phyloP scores from a whole-genome alignment of 2,888 invertebrate species.

The Microdon myrmicae region DNA sequence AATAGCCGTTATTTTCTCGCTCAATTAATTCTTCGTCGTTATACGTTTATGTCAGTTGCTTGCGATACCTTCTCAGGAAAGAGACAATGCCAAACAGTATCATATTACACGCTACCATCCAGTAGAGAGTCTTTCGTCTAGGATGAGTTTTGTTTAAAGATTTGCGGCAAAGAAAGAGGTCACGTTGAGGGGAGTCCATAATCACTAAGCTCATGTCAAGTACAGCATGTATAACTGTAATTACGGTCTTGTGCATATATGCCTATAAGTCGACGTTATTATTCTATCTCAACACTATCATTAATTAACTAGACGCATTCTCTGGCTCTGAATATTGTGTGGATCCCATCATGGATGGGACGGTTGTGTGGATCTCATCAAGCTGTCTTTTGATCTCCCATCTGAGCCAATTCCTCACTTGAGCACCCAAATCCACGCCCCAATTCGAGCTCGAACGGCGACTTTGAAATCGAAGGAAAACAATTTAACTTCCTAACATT shows the following conservation, averaged over 20 bases:
- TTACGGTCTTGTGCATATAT: not conserved
- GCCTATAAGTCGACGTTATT: too few species aligned
- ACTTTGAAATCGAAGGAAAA: constrained; percentile 37
- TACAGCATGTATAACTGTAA: not conserved
- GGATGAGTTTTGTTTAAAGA: constrained; percentile 8
- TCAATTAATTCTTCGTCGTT: not conserved
- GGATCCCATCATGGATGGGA: constrained; percentile 18
- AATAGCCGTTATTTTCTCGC: constrained; percentile 7
- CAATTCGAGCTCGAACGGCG: constrained; percentile 15
- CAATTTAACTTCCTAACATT: not conserved
- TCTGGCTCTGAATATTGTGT: constrained; percentile 8
- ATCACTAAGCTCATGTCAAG: constrained; percentile 1
- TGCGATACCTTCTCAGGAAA: not conserved
- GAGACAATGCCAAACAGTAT: not conserved
- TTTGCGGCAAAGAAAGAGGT: constrained; percentile 11
- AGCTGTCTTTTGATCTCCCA: constrained; percentile 12
- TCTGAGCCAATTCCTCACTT: constrained; percentile 21
- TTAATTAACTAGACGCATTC: constrained; percentile 34
- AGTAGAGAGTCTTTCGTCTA: not conserved
- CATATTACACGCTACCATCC: not conserved
- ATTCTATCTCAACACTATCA: constrained; percentile 41
- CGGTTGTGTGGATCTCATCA: not conserved
- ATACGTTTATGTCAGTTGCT: constrained; percentile 4
- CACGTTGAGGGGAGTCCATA: constrained; percentile 16
- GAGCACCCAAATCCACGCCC: constrained; percentile 39